A percentile compares a stretch with the other conserved stretches of the same genome.
phyloP scores from a whole-genome alignment of 2,888 invertebrate genomes.

The Hydropsyche betteni region DNA sequence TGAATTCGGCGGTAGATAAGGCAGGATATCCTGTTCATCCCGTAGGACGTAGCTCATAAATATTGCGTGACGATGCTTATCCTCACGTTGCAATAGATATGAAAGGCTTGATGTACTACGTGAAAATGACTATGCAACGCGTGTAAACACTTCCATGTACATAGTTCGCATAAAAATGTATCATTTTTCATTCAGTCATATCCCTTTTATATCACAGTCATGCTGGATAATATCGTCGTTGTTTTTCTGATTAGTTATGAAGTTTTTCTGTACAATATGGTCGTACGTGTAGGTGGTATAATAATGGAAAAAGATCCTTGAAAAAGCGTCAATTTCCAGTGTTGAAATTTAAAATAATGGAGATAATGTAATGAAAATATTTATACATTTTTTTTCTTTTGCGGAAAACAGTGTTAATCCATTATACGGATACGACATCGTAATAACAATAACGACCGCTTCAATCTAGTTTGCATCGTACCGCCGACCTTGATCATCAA shows the following conservation, averaged over 20 bases:
- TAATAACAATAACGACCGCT: conserved; percentile 2
- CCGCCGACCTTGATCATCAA: conserved; percentile 3
- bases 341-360: no score
- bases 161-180: neutral
- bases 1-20: conserved; percentile 4
- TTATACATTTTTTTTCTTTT: no score
- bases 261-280: no score
- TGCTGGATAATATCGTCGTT: no score
- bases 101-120: neutral
- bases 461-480: conserved; percentile 5
- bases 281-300: no score
- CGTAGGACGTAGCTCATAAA: neutral
- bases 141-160: neutral
- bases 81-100: neutral
- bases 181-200: no score
- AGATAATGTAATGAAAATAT: no score
- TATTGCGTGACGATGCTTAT: conserved; percentile 12
- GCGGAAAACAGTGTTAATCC: neutral
- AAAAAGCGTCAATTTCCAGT: no score
- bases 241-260: no score
- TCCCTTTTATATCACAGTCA: no score
- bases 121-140: neutral
- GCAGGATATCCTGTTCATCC: conserved; percentile 16
- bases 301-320: no score
- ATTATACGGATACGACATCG: conserved; percentile 3